Conservation (phyloP, 1,140 invertebrate genomes). For the Steinernema feltiae region DNA sequence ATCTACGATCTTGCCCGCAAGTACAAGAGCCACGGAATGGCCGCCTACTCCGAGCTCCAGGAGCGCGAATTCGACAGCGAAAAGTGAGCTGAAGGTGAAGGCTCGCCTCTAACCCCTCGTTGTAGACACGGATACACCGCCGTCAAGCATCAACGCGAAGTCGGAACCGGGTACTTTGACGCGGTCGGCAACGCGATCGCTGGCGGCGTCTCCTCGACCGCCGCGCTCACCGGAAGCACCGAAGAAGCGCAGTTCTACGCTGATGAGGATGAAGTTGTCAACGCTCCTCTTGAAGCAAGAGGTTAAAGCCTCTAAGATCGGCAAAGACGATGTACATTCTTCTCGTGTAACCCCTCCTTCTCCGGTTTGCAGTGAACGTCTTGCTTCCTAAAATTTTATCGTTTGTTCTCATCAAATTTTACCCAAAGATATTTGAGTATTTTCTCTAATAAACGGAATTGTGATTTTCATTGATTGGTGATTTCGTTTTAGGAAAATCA, state of each 20-base stretch:
- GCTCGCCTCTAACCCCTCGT: background rate
- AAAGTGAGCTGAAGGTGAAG: slow-evolving; percentile 32
- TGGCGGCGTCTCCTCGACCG: slow-evolving; percentile 55
- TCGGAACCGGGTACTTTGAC: slow-evolving; percentile 60
- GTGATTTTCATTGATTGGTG: too few relatives aligned
- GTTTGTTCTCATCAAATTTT: too few relatives aligned
- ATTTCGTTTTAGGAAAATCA: too few relatives aligned
- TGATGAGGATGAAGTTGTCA: slow-evolving; percentile 56
- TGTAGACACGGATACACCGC: slow-evolving; percentile 57
- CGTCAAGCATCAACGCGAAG: slow-evolving; percentile 60
- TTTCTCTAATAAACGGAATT: too few relatives aligned
- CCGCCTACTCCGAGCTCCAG: slow-evolving; percentile 59
- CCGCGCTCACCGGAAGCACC: slow-evolving; percentile 56
- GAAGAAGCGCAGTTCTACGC: slow-evolving; percentile 59
- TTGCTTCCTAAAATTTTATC: too few relatives aligned
- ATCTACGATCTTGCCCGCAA: slow-evolving; percentile 58
- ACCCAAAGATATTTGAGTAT: too few relatives aligned
- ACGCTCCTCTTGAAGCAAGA: too few relatives aligned
- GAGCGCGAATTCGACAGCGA: slow-evolving; percentile 58
- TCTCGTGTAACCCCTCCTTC: too few relatives aligned
- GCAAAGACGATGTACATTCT: too few relatives aligned
- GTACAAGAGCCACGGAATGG: slow-evolving; percentile 57
- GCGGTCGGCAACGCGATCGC: slow-evolving; percentile 53
- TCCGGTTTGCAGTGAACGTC: too few relatives aligned
- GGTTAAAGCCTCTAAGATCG: too few relatives aligned